Conservation (phyloP, 2,113 vertebrate species). For the Corapipo altera region DNA sequence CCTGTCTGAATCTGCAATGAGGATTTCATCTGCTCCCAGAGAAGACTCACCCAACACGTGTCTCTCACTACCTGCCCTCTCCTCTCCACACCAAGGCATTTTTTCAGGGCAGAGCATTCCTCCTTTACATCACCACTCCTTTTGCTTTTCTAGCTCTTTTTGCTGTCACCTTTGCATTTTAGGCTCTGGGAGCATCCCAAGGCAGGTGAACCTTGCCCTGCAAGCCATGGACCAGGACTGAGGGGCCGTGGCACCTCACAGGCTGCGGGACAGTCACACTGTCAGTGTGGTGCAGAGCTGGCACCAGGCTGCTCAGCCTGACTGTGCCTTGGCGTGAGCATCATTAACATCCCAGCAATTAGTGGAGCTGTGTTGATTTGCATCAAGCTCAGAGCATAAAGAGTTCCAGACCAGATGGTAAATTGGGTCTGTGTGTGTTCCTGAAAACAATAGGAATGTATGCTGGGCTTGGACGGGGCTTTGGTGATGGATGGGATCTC, state of each 20-base stretch:
- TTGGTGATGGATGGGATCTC: background rate
- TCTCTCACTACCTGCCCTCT: background rate
- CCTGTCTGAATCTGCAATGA: background rate
- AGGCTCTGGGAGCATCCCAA: background rate
- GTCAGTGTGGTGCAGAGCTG: background rate
- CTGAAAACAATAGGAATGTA: background rate
- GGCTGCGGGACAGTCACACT: background rate
- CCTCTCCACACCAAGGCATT: background rate
- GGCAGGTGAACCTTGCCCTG: accelerated
- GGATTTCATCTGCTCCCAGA: background rate
- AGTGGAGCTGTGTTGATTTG: constrained; percentile 18
- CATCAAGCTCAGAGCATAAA: background rate
- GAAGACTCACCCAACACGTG: background rate
- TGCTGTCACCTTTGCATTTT: background rate
- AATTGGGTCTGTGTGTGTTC: background rate
- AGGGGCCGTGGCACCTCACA: accelerated
- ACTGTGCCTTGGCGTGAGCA: background rate
- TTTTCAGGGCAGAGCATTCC: background rate
- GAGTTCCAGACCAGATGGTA: constrained; percentile 40
- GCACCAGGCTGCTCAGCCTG: background rate
- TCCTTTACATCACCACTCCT: accelerated
- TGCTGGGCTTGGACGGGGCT: background rate
- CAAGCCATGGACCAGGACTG: background rate
- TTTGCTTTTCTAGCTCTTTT: background rate
- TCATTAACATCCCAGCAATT: constrained; percentile 22